phyloP scores from a whole-genome alignment of 2,113 vertebrate genomes.

The Melanerpes formicivorus region DNA sequence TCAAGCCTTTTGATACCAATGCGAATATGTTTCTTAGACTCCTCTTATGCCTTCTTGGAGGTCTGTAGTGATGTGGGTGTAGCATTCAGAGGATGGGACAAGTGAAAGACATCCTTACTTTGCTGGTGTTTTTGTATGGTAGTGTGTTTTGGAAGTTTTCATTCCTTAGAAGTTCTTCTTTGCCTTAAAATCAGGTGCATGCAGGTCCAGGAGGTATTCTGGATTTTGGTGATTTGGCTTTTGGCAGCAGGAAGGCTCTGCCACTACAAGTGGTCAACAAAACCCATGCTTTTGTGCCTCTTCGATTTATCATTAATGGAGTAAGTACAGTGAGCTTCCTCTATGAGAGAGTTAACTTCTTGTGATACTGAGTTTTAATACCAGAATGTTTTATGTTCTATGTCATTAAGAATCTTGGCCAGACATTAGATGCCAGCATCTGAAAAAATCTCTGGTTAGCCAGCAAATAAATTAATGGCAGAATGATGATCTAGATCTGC shows the following conservation, averaged over 20 bases:
- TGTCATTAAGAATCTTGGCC: background rate
- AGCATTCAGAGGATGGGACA: background rate
- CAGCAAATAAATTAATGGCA: background rate
- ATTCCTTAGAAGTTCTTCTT: background rate
- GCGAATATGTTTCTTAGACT: background rate
- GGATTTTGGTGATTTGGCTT: slow-evolving; percentile 92
- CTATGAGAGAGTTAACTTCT: background rate
- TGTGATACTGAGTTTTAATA: background rate
- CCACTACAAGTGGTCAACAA: slow-evolving; percentile 89
- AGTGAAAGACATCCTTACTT: background rate
- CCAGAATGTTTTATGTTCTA: background rate
- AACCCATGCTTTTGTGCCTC: slow-evolving; percentile 87
- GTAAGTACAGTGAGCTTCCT: slow-evolving; percentile 79
- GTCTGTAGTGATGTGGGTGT: background rate
- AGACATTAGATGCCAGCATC: background rate
- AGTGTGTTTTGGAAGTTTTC: background rate
- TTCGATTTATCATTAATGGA: slow-evolving; percentile 91
- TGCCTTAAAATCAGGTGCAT: slow-evolving; percentile 81
- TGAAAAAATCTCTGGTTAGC: background rate
- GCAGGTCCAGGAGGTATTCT: slow-evolving; percentile 77
- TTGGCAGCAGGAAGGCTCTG: slow-evolving; percentile 86
- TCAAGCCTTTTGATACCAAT: background rate
- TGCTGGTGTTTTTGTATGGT: background rate
- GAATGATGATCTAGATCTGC: background rate
- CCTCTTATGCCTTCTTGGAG: background rate